phyloP scores from a whole-genome alignment of 2,113 vertebrate genomes.

The Machaerirhynchus nigripectus region DNA sequence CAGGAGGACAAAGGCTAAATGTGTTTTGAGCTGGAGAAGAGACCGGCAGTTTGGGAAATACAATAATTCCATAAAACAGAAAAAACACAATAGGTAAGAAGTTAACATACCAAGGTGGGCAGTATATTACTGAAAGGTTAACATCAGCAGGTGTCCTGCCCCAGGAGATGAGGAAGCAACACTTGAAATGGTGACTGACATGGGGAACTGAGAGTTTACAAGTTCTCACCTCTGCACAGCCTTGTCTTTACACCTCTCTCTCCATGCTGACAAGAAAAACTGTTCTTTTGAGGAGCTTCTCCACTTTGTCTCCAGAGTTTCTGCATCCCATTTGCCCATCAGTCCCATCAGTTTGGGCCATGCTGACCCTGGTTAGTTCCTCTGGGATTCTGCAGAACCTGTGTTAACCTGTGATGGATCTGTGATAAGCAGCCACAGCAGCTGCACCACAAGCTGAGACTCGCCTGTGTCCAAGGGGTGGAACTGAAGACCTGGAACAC shows the following conservation, averaged over 20 bases:
- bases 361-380: neutral
- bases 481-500: neutral
- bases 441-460: neutral
- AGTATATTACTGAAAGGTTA: neutral
- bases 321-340: neutral
- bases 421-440: neutral
- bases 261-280: neutral
- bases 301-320: neutral
- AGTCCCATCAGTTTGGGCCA: neutral
- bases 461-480: neutral
- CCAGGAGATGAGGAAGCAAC: neutral
- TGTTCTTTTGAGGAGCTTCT: neutral
- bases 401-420: neutral
- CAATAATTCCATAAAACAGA: neutral
- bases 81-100: neutral
- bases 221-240: neutral
- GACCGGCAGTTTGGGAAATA: neutral
- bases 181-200: neutral
- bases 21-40: neutral
- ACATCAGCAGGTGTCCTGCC: neutral
- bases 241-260: neutral
- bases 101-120: neutral
- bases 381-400: neutral
- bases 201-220: neutral
- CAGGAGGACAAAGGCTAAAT: neutral